A percentile compares a stretch with the other conserved stretches of the same genome.
Evolutionary conservation across 2,888 invertebrate genomes (phyloP).

Genomic region (Nephrotoma flavescens): DNA sequence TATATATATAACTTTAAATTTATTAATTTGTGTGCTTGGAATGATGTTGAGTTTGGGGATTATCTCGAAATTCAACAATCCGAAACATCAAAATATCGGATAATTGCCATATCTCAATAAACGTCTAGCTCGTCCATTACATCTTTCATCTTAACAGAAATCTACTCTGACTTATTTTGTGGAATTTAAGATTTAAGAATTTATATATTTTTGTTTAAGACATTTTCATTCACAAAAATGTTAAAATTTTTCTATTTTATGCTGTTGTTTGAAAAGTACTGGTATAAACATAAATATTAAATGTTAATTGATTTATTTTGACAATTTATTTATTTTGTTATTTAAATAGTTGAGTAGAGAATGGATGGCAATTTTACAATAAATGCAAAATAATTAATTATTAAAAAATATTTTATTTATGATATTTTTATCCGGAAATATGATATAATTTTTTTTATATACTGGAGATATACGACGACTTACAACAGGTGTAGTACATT

Average conservation of each 20-base stretch:
- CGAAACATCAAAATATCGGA: not conserved
- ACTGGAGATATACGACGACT: not conserved
- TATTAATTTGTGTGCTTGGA: not conserved
- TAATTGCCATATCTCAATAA: not conserved
- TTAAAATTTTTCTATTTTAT: not conserved
- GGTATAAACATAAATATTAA: not conserved
- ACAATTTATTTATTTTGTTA: not conserved
- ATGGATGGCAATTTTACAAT: not conserved
- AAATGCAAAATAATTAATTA: not conserved
- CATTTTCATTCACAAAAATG: not conserved
- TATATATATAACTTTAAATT: not conserved
- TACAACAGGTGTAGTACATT: not conserved
- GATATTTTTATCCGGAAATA: not conserved
- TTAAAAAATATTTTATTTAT: not conserved
- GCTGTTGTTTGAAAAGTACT: not conserved
- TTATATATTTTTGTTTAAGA: not conserved
- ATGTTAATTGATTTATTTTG: not conserved
- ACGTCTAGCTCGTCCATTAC: not conserved
- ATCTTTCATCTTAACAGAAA: not conserved
- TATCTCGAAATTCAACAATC: not conserved
- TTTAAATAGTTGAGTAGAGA: not conserved
- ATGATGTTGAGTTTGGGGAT: not conserved
- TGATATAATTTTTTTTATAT: not conserved
- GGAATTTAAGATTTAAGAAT: not conserved
- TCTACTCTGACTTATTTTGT: not conserved